These are phyloP conservation scores for Eptatretus burgeri DNA, from an alignment of 2,113 vertebrate species.

Conservation along the genomic window DNA sequence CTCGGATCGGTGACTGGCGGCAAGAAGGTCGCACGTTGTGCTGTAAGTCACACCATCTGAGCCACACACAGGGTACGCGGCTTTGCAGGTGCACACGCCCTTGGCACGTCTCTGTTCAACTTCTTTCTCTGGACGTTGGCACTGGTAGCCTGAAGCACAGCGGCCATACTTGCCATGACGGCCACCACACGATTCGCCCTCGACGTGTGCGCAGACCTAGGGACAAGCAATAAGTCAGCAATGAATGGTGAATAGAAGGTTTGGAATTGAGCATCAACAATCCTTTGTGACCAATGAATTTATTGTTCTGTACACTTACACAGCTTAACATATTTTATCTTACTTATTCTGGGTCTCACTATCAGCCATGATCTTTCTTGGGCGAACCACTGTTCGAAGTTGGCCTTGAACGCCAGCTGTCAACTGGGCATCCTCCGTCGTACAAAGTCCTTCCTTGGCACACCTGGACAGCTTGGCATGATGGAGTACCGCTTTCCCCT, in stretches of 20 bases:
- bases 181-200: conserved; percentile 26
- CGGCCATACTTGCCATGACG: conserved; percentile 16
- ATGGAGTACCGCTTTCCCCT: no score
- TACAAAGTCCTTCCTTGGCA: no score
- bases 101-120: conserved; percentile 12
- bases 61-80: conserved; percentile 43
- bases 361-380: no score
- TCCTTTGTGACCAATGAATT: not conserved
- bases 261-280: not conserved
- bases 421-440: no score
- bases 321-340: no score
- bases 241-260: not conserved
- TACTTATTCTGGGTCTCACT: no score
- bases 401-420: no score
- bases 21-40: conserved; percentile 33
- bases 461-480: no score
- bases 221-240: not conserved
- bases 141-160: conserved; percentile 37
- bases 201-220: conserved; percentile 23
- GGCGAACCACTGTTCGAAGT: no score
- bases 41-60: conserved; percentile 33
- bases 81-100: conserved; percentile 40
- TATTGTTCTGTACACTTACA: no score
- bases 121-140: conserved; percentile 16
- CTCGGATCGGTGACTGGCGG: conserved; percentile 25